These are phyloP conservation scores for Drosophila biarmipes DNA, from an alignment of 1,140 invertebrate genomes.

Conservation along the genomic window DNA sequence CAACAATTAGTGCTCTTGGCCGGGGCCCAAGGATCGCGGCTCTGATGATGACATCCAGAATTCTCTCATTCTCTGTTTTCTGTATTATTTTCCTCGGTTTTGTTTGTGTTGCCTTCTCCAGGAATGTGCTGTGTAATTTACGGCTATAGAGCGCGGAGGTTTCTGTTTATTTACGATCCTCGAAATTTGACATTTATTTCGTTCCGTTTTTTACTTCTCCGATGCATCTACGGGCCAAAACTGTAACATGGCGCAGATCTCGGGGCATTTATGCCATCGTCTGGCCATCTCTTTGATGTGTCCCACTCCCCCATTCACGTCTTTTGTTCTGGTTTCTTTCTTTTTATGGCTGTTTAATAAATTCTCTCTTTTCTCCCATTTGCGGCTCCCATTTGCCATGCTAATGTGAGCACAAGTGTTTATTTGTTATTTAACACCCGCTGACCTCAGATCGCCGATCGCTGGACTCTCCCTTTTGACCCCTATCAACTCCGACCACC, in stretches of 20 bases:
- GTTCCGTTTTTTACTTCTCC: conserved; percentile 12
- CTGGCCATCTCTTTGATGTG: conserved; percentile 36
- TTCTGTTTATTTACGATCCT: conserved; percentile 65
- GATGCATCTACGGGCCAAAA: conserved; percentile 10
- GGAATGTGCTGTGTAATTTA: conserved; percentile 76
- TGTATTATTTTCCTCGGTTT: background rate
- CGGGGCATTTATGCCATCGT: conserved; percentile 9
- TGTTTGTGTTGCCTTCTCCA: conserved; percentile 3
- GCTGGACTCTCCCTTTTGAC: conserved; percentile 13
- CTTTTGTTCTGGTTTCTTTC: conserved; percentile 23
- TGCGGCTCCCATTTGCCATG: conserved; percentile 40
- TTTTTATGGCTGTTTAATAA: conserved; percentile 61
- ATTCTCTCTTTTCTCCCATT: conserved; percentile 26
- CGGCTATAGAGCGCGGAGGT: conserved; percentile 43
- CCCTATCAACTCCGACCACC: conserved; percentile 59
- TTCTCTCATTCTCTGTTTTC: too few species aligned
- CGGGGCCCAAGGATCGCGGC: conserved; percentile 44
- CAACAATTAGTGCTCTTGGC: conserved; percentile 59
- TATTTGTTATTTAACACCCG: conserved; percentile 82
- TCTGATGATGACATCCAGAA: conserved; percentile 74
- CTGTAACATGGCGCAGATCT: conserved; percentile 28
- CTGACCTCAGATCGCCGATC: conserved; percentile 19
- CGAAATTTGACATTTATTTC: conserved; percentile 74
- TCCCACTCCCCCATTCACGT: conserved; percentile 3
- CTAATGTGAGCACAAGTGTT: conserved; percentile 80